Evolutionary conservation across 2,113 vertebrate genomes (phyloP).

Genomic region (Strix aluco): DNA sequence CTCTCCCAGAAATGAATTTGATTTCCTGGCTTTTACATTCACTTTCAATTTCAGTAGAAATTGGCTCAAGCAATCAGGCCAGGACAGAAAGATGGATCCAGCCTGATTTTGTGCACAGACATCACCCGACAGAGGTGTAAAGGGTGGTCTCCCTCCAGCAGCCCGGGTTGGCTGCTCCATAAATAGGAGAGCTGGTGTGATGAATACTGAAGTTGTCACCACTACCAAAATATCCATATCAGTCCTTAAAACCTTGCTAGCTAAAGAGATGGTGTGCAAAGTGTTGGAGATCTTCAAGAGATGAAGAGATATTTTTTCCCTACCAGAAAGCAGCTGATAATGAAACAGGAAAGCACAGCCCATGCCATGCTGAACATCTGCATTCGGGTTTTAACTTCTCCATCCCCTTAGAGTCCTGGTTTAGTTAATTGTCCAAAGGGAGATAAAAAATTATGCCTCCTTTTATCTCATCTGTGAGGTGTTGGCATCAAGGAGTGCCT

Average conservation of each 20-base stretch:
- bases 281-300: background rate
- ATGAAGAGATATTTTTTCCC: background rate
- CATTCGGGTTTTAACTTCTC: background rate
- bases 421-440: background rate
- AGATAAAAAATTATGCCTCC: background rate
- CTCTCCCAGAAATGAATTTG: background rate
- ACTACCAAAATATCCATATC: background rate
- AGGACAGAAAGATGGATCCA: background rate
- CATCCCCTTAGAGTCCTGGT: background rate
- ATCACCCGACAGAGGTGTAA: background rate
- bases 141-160: background rate
- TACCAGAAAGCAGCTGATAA: background rate
- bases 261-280: background rate
- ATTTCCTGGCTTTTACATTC: background rate
- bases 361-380: background rate
- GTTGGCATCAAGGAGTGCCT: background rate
- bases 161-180: background rate
- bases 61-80: background rate
- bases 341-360: background rate
- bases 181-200: background rate
- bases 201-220: background rate
- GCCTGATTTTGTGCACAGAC: background rate
- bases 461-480: background rate
- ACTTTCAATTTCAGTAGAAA: background rate
- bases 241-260: background rate